Conservation (phyloP, 2,113 vertebrate genomes). For the Tetrao urogallus region DNA sequence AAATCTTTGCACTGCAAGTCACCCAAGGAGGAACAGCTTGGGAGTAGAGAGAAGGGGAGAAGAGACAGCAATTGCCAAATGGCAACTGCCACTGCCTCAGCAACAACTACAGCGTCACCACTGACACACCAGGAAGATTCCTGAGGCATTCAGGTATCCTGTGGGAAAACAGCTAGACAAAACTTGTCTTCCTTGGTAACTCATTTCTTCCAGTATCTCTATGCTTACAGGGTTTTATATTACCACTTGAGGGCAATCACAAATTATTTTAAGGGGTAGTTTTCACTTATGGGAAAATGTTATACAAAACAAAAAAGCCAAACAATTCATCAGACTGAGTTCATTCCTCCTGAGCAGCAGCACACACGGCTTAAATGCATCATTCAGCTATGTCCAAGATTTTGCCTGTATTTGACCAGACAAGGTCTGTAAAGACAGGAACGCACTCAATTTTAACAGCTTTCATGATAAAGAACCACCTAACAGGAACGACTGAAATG, state of each 20-base stretch:
- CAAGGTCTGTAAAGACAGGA: neutral
- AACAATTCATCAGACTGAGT: neutral
- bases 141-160: neutral
- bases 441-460: neutral
- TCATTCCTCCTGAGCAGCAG: neutral
- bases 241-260: neutral
- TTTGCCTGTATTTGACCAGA: rapidly evolving
- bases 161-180: neutral
- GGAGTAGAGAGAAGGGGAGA: neutral
- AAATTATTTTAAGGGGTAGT: neutral
- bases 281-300: neutral
- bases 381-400: neutral
- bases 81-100: neutral
- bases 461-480: neutral
- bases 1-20: neutral
- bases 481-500: neutral
- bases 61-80: neutral
- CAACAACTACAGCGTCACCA: neutral
- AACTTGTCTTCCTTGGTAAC: neutral
- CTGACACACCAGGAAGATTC: neutral
- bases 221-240: neutral
- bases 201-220: neutral
- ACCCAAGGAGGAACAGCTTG: neutral
- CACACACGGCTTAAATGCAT: rapidly evolving
- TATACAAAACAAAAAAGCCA: neutral